Conservation (phyloP, 2,797 vertebrate species). For the Crax fasciolata region DNA sequence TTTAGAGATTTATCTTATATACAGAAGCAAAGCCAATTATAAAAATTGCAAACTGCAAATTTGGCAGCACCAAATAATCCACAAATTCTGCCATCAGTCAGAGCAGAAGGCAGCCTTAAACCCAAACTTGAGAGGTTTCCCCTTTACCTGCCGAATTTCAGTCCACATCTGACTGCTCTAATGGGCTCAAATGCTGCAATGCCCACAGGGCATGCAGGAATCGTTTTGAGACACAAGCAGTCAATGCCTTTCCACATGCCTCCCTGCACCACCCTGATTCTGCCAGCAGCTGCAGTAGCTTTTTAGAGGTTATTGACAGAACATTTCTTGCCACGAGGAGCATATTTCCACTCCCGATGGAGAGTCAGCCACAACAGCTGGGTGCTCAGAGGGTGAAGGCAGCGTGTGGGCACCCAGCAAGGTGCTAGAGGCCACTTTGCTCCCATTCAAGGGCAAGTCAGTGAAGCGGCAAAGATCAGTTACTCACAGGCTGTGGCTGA, state of each 20-base stretch:
- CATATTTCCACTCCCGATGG: background rate
- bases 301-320: background rate
- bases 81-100: background rate
- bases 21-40: background rate
- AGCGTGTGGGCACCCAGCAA: background rate
- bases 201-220: accelerated
- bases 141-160: background rate
- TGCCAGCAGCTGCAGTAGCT: background rate
- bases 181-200: background rate
- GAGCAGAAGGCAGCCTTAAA: background rate
- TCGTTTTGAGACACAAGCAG: background rate
- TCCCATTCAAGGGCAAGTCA: background rate
- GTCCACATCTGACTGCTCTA: background rate
- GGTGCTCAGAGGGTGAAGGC: background rate
- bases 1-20: background rate
- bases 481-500: background rate
- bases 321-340: background rate
- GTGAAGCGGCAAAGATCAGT: background rate
- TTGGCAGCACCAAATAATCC: background rate
- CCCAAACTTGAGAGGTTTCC: background rate
- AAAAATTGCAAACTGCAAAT: background rate
- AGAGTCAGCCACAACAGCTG: background rate
- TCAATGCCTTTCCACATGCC: background rate
- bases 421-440: background rate
- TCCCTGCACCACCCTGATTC: background rate